Base-by-base conservation (phyloP, 2,797 vertebrate species). In the Microcaecilia unicolor region DNA sequence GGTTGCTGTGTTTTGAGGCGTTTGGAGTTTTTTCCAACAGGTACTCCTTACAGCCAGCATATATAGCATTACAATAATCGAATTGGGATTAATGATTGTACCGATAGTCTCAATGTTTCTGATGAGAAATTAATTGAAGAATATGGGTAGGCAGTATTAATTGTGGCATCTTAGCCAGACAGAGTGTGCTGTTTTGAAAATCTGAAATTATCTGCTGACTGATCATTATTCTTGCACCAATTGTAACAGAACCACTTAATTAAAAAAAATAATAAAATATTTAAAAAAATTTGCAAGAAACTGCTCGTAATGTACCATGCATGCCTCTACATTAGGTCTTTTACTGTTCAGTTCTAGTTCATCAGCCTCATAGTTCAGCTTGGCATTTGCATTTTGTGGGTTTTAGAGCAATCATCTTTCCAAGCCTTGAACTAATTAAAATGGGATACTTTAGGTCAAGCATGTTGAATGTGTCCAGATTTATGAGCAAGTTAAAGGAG, bases 361-460 rank as follows among this genome's bases (percentile, higher is more conserved):
- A 59, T 62, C 51, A 38, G 49, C 44, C 60, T 78, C 61, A 78
- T 63, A 77, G 72, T 72, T 76, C 77, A 65, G 76, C 71, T 70
- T 75, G 72, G 74, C 74, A 78, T 63, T 48, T 44, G 41, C 43
- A 6, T 40, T 42, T 58, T 2, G 40, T 67, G 43, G 71, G 72
- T 70, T n/a, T 76, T 64, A 72, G 62, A 60, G 64, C 60, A 55
- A 67, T 72, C 70, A 61, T 71, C 66, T 76, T 47, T 26, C 31
- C 0, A 2, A 55, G 70, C 48, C 77, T 82, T 79, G 70, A 81
- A 79, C 65, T 79, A 78, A 82, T 82, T 82, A 80, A 78, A 63
- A 67, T 76, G 70, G 76, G 82, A 79, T 78, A 72, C 68, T 74
- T 79, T 60, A 70, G 68, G 80, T 76, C 73, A 74, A 72, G 56